Evolutionary conservation across 1,140 invertebrate species (phyloP).

Genomic region (Nasonia vitripennis): DNA sequence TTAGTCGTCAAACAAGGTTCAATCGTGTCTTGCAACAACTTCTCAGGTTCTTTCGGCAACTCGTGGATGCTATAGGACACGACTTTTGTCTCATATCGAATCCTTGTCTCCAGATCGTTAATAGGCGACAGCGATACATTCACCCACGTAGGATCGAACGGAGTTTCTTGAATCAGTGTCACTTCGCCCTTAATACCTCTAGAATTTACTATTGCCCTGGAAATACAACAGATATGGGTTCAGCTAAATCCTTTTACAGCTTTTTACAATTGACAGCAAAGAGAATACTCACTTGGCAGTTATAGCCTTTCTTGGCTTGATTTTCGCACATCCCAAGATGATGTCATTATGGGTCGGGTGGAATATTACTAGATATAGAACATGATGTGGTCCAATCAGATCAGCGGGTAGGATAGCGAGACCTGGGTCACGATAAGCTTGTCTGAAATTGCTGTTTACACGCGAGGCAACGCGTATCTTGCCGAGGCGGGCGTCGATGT

Average conservation of each 20-base stretch:
- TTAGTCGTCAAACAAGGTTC: conserved; percentile 81
- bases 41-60: conserved; percentile 79
- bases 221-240: conserved; percentile 55
- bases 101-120: conserved; percentile 79
- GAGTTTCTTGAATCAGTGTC: conserved; percentile 86
- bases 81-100: conserved; percentile 78
- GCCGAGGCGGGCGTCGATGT: conserved; percentile 87
- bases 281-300: conserved; percentile 80
- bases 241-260: not conserved
- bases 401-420: conserved; percentile 81
- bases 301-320: conserved; percentile 80
- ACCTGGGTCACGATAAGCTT: conserved; percentile 80
- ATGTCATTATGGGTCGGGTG: conserved; percentile 86
- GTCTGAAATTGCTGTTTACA: conserved; percentile 77
- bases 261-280: conserved; percentile 1
- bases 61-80: conserved; percentile 82
- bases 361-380: conserved; percentile 89
- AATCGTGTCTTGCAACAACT: conserved; percentile 69
- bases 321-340: conserved; percentile 89
- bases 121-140: conserved; percentile 83
- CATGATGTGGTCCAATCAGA: conserved; percentile 82
- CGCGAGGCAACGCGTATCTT: conserved; percentile 80
- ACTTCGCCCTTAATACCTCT: conserved; percentile 89
- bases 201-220: conserved; percentile 84
- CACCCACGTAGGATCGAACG: conserved; percentile 89